Evolutionary conservation across 2,888 invertebrate genomes (phyloP), one percentile per base, ranked within the genome.

Genomic region (Mesochorus sp.): DNA sequence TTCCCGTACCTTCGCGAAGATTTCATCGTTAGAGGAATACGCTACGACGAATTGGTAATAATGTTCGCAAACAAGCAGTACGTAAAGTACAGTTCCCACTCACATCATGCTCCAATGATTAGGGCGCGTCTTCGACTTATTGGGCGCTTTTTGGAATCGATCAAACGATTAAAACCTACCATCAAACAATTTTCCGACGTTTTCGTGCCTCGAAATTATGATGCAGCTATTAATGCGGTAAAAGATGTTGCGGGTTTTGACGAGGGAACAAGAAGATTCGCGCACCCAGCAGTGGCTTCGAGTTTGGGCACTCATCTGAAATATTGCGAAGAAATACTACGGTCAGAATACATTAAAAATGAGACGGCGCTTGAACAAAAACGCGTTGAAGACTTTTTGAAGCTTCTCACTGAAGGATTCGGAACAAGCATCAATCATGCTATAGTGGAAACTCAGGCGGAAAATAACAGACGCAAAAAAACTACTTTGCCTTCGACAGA

Each of bases 1-100:
- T 77, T 83, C 37, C 84, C 82, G 5, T 62, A 68, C 26, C 12
- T 84, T 51, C 61, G 77, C 26, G 80, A 84, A 19, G 80, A 83
- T 70, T 47, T 42, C 1, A 51, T 81, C 14, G 74, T 78, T 12
- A 31, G 76, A 19, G 24, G 57, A 10, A 76, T 83, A 5, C 68
- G 81, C 39, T 83, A 84, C 70, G 82, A 83, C 42, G 55, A 64
- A 39, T 53, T 82, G 12, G 14, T 77, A 0, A 82, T 80, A 6
- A n/a, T 75, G 10, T 82, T 71, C 39, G 81, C 72, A 2, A 84
- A 83, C 64, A 76, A 78, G 28, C 59, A 79, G 44, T 81, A 81
- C 62, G 53, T 68, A 8, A 82, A 82, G 42, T 82, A 82, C 67
- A 21, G 68, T 37, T 28, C 49, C 1, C 59, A 80, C 17, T 42